Evolutionary conservation across 2,797 vertebrate species (phyloP).

Genomic region (Anisognathus igniventris): DNA sequence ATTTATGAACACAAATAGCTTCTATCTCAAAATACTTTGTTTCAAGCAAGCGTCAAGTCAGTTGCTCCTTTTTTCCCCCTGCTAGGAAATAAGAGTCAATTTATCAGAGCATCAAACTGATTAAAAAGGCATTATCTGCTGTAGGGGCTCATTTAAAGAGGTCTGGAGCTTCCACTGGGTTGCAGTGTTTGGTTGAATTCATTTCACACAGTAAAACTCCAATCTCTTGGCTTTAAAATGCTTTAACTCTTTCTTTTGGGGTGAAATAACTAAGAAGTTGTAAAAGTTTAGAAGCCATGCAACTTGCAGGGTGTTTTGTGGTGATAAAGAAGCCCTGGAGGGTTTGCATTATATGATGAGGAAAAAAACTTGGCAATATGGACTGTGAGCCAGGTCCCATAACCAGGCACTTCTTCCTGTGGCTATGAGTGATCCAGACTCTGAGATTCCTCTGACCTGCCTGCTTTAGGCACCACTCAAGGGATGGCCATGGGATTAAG

Average conservation of each 20-base stretch:
- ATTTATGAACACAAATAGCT: neutral
- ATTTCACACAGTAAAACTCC: neutral
- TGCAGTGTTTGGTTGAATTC: neutral
- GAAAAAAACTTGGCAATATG: neutral
- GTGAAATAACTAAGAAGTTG: neutral
- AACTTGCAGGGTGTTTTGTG: neutral
- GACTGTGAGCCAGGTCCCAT: accelerated
- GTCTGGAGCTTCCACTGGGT: neutral
- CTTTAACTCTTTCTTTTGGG: neutral
- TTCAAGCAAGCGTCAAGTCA: neutral
- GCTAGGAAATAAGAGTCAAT: neutral
- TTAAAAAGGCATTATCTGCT: constrained; percentile 40
- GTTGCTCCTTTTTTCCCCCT: neutral
- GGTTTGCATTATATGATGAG: neutral
- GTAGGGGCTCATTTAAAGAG: neutral
- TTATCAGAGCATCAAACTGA: constrained; percentile 44
- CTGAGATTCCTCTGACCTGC: neutral
- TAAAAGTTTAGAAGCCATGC: neutral
- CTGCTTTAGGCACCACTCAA: neutral
- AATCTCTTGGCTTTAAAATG: neutral
- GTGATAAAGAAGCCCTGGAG: neutral
- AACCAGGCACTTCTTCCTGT: neutral
- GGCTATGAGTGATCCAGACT: neutral
- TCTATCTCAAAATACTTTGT: neutral
- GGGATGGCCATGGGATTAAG: neutral